Evolutionary conservation across 2,113 vertebrate species (phyloP), one percentile per base, ranked within the genome.

Genomic region (Sylvicapra grimmia): DNA sequence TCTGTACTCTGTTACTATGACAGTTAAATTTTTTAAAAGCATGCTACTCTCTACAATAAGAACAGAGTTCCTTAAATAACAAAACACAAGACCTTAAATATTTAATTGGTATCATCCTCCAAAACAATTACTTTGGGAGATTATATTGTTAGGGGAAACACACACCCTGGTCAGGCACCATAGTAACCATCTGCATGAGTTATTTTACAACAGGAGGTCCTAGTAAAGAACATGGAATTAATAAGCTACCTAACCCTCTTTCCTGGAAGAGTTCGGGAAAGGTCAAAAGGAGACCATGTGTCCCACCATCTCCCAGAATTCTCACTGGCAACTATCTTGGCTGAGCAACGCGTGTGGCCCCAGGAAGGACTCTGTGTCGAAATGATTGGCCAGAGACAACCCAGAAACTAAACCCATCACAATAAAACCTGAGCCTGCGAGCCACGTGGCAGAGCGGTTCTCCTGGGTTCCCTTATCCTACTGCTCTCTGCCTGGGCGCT

Each of bases 1-100:
- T 61, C 68, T 95, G 23, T 58, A 83, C n/a, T 82, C 86, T 86
- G 31, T 86, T 40, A 86, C 47, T 90, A 63, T 85, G 44, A 68
- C 94, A 94, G 12, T 72, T 49, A 15, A 84, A 82, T 13, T 84
- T 65, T 89, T 82, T 90, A 51, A 53, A 92, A 85, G 44, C 31
- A 87, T 54, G 19, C 23, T 56, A 61, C 56, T 94, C 77, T 93
- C 47, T 86, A 86, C 93, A 80, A 25, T 23, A 85, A 58, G 29
- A 82, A 77, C 8, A 94, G 47, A 86, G 23, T 49, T 36, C 29
- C 15, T 79, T 85, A 84, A 89, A 93, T 80, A 96, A 86, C 29
- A 92, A 61, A 93, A 84, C 12, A 83, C 47, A 61, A 85, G 31
- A 77, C n/a, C 31, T 86, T 91, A 89, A 94, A 80, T 90, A 96